Evolutionary conservation across 2,113 vertebrate species (phyloP).

Genomic region (Anoplopoma fimbria): DNA sequence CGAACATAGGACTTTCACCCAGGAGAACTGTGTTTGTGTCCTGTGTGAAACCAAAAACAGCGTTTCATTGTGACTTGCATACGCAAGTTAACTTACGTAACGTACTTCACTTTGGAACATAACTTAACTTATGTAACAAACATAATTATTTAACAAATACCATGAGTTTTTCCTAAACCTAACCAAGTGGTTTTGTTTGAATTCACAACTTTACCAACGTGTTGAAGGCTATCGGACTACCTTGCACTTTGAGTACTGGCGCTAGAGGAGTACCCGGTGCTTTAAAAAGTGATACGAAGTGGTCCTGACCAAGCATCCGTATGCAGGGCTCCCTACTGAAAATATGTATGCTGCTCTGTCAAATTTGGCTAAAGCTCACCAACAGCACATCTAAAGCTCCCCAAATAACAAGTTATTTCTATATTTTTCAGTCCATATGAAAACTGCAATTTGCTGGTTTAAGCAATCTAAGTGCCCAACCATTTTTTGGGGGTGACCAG

Average conservation of each 20-base stretch:
- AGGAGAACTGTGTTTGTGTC: too few species aligned
- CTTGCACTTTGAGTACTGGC: too few species aligned
- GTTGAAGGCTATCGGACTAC: background rate
- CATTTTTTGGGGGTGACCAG: background rate
- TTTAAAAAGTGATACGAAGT: background rate
- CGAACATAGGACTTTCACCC: too few species aligned
- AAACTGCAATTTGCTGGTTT: background rate
- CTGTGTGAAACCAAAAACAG: background rate
- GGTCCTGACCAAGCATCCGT: background rate
- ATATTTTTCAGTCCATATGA: background rate
- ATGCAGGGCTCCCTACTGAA: too few species aligned
- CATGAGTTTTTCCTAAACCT: background rate
- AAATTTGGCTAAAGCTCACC: too few species aligned
- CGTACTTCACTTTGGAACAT: too few species aligned
- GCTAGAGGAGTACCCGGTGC: background rate
- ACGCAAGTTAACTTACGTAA: too few species aligned
- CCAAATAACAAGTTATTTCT: background rate
- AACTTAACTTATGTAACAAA: too few species aligned
- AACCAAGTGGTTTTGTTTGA: background rate
- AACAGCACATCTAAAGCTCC: too few species aligned
- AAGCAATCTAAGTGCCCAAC: background rate
- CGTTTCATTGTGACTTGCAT: background rate
- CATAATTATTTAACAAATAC: background rate
- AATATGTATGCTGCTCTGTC: too few species aligned
- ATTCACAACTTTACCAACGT: background rate